Percentiles rank a stretch among this genome's conserved stretches.
These are phyloP conservation scores for Eumeta japonica DNA, from an alignment of 1,140 invertebrate species.

Conservation along the genomic window DNA sequence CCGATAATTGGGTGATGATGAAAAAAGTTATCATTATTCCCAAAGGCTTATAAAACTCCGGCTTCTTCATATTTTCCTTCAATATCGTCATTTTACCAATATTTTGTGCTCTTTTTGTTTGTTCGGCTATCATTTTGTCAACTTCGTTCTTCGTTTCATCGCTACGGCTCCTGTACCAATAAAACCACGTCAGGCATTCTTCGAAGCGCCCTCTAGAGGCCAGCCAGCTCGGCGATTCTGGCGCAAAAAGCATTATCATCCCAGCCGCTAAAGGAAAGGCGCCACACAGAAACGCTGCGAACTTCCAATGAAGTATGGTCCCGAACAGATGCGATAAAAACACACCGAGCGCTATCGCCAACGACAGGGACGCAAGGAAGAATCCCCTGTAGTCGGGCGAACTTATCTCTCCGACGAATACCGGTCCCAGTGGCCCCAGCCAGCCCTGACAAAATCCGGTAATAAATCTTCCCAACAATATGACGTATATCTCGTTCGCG, in stretches of 20 bases:
- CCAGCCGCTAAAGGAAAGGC: conserved; percentile 55
- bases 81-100: conserved; percentile 34
- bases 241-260: conserved; percentile 56
- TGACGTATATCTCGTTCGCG: conserved; percentile 43
- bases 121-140: conserved; percentile 47
- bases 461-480: conserved; percentile 68
- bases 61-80: conserved; percentile 38
- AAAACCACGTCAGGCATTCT: conserved; percentile 54
- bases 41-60: conserved; percentile 61
- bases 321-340: conserved; percentile 61
- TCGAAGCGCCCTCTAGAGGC: conserved; percentile 56
- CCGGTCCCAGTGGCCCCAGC: conserved; percentile 52
- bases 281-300: conserved; percentile 56
- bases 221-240: conserved; percentile 74
- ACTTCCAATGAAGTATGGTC: conserved; percentile 61
- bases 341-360: conserved; percentile 61
- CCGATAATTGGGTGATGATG: conserved; percentile 62
- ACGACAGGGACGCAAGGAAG: conserved; percentile 56
- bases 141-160: conserved; percentile 49
- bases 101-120: conserved; percentile 29
- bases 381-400: conserved; percentile 59
- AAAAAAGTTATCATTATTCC: conserved; percentile 62
- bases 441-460: conserved; percentile 63
- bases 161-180: conserved; percentile 56
- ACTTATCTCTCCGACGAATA: conserved; percentile 61